These are phyloP conservation scores for Podarcis raffonei DNA, from an alignment of 2,113 vertebrate genomes.

Conservation along the genomic window DNA sequence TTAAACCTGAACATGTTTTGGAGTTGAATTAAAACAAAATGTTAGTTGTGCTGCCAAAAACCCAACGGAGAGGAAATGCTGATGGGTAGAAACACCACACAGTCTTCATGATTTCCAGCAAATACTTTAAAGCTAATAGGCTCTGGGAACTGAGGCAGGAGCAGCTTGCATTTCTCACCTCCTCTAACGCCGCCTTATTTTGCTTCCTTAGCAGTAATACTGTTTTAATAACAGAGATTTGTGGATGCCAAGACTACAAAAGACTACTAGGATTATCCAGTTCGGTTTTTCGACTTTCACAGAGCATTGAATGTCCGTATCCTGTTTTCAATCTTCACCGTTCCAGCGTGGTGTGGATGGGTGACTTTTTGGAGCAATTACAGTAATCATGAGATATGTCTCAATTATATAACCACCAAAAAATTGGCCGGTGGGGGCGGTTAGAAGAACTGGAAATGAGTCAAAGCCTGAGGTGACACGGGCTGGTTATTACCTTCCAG, in stretches of 20 bases:
- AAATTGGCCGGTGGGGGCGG: background rate
- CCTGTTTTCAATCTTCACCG: background rate
- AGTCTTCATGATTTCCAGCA: conserved; percentile 17
- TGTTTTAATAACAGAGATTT: background rate
- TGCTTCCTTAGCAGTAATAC: background rate
- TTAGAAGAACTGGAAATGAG: background rate
- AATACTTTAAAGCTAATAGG: background rate
- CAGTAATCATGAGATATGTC: too few relatives aligned
- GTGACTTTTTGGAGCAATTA: background rate
- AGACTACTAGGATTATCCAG: background rate
- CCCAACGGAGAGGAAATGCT: background rate
- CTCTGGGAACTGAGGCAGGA: background rate
- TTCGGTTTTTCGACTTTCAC: background rate
- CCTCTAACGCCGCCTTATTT: background rate
- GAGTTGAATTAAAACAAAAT: background rate
- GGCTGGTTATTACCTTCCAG: background rate
- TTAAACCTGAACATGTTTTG: conserved; percentile 14
- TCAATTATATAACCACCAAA: background rate
- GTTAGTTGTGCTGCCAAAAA: conserved; percentile 13
- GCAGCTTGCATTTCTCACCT: background rate
- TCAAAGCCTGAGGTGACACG: background rate
- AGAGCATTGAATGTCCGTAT: background rate
- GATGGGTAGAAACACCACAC: background rate
- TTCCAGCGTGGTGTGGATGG: background rate
- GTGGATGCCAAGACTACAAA: background rate